A percentile compares a stretch with the other conserved stretches of the same genome.
Evolutionary conservation across 1,140 invertebrate genomes (phyloP).

Genomic region (Papilio polytes): DNA sequence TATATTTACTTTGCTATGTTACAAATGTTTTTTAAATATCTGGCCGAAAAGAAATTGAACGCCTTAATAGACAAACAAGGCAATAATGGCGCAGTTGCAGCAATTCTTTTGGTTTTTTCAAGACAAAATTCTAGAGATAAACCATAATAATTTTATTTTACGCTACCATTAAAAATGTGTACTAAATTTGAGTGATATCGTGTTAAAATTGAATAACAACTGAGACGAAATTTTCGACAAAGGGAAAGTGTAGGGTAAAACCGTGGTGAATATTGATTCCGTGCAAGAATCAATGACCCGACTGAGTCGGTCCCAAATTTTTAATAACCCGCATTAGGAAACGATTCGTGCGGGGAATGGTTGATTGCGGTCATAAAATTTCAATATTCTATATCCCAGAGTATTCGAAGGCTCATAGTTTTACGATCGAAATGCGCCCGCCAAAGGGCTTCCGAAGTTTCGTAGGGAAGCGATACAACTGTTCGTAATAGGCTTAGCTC

Average conservation of each 20-base stretch:
- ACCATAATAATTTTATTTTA: neutral
- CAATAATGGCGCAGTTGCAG: neutral
- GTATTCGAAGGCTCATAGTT: constrained; percentile 60
- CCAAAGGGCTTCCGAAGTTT: constrained; percentile 81
- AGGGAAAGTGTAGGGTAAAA: neutral
- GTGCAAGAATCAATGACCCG: constrained; percentile 28
- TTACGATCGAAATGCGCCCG: constrained; percentile 68
- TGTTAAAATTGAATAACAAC: neutral
- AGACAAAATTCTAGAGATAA: neutral
- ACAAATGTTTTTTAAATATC: too few relatives aligned
- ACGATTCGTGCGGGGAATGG: constrained; percentile 53
- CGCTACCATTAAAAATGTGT: neutral
- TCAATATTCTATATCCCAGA: constrained; percentile 67
- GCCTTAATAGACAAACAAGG: neutral
- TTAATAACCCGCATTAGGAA: constrained; percentile 42
- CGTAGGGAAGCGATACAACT: constrained; percentile 81
- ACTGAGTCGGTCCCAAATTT: constrained; percentile 39
- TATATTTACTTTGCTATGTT: too few relatives aligned
- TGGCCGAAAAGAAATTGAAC: too few relatives aligned
- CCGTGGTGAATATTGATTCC: constrained; percentile 21
- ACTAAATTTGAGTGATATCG: neutral
- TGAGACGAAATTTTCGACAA: neutral
- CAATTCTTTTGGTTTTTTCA: too few relatives aligned
- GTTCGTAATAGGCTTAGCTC: constrained; percentile 80
- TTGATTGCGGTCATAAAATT: constrained; percentile 73